A percentile compares a stretch with the other conserved stretches of the same genome.
These are phyloP conservation scores for Salticus scenicus DNA, from an alignment of 2,888 invertebrate genomes.

Conservation along the genomic window DNA sequence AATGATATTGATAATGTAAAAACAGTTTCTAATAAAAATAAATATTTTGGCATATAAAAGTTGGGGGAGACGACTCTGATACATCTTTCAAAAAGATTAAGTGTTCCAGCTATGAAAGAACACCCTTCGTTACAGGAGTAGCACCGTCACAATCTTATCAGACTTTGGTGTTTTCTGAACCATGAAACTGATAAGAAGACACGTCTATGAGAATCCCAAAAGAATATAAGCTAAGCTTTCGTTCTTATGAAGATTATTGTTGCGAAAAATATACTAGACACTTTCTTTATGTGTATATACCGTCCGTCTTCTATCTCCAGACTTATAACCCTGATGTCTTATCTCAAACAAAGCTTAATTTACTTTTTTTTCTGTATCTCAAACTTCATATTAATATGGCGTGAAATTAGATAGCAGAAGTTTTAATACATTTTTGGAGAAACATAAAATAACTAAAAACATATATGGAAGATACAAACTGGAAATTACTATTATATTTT, in stretches of 20 bases:
- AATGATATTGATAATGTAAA: too few relatives aligned
- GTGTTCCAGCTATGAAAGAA: not conserved
- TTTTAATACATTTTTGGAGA: too few relatives aligned
- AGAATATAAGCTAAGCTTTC: not conserved
- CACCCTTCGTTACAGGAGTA: not conserved
- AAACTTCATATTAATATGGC: too few relatives aligned
- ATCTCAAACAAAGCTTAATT: not conserved
- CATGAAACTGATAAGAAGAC: slow-evolving; percentile 7
- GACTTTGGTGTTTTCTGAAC: not conserved
- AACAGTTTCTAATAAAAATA: too few relatives aligned
- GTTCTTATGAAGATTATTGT: slow-evolving; percentile 3
- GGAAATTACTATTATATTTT: too few relatives aligned
- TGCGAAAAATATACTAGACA: not conserved
- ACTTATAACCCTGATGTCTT: not conserved
- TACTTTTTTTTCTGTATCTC: too few relatives aligned
- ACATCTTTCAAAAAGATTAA: slow-evolving; percentile 12
- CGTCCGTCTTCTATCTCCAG: not conserved
- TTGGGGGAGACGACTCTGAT: not conserved
- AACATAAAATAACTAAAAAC: too few relatives aligned
- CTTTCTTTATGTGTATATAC: not conserved
- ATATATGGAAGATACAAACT: too few relatives aligned
- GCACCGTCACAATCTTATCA: not conserved
- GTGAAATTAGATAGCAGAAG: too few relatives aligned
- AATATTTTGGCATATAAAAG: too few relatives aligned
- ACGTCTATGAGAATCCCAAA: slow-evolving; percentile 4